Evolutionary conservation across 2,113 vertebrate genomes (phyloP).

Genomic region (Scomber japonicus): DNA sequence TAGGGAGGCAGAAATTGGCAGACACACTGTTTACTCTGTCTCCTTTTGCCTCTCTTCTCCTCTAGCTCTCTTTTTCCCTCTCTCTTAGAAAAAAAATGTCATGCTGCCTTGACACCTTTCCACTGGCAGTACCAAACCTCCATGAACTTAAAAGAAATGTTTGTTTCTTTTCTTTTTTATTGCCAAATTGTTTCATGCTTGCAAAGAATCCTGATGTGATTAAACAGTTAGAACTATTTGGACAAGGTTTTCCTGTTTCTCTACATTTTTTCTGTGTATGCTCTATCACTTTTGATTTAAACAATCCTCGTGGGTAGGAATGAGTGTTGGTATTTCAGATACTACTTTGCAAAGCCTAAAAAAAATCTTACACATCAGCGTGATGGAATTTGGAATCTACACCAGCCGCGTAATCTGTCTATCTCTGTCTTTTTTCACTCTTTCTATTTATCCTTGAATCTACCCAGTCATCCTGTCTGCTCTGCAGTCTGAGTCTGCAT

Average conservation of each 20-base stretch:
- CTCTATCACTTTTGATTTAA: conserved; percentile 7
- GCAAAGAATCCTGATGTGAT: not conserved
- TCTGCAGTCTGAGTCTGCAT: conserved; percentile 41
- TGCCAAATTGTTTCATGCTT: not conserved
- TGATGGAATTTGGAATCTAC: conserved; percentile 70
- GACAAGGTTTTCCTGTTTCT: not conserved
- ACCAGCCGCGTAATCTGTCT: conserved; percentile 40
- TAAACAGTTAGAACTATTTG: not conserved
- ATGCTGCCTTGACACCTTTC: conserved; percentile 30
- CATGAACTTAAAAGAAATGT: not conserved
- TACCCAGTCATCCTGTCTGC: conserved; percentile 30
- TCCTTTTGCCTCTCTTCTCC: conserved; percentile 3
- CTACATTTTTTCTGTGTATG: not conserved
- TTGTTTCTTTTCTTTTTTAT: not conserved
- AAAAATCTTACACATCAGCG: conserved; percentile 43
- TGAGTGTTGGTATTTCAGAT: conserved; percentile 38
- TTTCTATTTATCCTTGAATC: conserved; percentile 63
- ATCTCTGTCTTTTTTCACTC: conserved; percentile 24
- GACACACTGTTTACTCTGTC: conserved; percentile 45
- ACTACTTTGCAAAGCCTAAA: conserved; percentile 38
- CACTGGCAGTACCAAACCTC: conserved; percentile 2
- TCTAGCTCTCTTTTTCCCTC: not conserved
- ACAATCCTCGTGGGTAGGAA: conserved; percentile 2
- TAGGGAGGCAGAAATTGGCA: conserved; percentile 34
- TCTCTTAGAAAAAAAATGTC: conserved; percentile 1